Evolutionary conservation across 2,113 vertebrate genomes (phyloP), one percentile per base, ranked within the genome.

Genomic region (Paedocypris sp.): DNA sequence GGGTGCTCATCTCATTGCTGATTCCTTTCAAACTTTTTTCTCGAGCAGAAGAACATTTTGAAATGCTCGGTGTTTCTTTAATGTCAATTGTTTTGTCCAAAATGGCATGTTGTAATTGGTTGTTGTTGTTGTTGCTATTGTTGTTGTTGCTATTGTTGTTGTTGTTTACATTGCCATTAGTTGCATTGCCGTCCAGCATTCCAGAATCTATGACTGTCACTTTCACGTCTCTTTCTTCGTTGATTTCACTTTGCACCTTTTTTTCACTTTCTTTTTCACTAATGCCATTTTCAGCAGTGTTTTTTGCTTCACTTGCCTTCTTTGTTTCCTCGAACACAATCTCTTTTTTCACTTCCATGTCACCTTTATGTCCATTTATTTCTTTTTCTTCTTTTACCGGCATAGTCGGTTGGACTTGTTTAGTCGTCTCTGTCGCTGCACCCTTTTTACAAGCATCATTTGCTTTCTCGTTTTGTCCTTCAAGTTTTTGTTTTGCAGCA

Each of bases 121-220:
- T 52, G 19, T 23, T 46, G 12, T 67, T 77, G 15, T 73, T 80
- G 51, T 91, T 94, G 12, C n/a, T n/a, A n/a, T n/a, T n/a, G n/a
- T n/a, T n/a, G n/a, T n/a, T n/a, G n/a, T 89, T 94, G 43, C 92
- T 65, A 18, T 66, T 65, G 5, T 69, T 78, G 18, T 75, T 86
- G 32, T 74, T 88, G 69, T 91, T 93, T 72, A 63, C 50, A 67
- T 84, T 85, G 48, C 60, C 67, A 46, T 80, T 80, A 18, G 46
- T 36, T 3, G 51, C 38, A 45, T 62, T 62, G 35, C 19, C 62
- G 5, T 5, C 58, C 6, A 23, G 1, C 6, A 28, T 58, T 47
- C 69, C 69, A 19, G 69, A 71, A 19, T 84, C 82, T 66, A 78
- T 81, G 42, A 73, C 22, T 1, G 72, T 83, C 69, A 82, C 80